Conservation (phyloP, 2,888 invertebrate genomes). For the Teleogryllus oceanicus region DNA sequence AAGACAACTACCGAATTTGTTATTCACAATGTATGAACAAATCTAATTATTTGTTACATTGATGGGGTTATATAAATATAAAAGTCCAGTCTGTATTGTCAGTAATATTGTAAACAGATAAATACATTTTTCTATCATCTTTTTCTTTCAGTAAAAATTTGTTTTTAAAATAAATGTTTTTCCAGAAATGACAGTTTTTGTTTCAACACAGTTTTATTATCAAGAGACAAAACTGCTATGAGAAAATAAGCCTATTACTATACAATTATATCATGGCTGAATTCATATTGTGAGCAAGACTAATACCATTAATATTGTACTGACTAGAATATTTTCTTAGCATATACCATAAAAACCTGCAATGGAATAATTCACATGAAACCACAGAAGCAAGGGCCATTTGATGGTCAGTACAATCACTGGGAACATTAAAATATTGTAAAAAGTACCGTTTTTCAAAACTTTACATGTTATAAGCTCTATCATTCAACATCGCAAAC, state of each 20-base stretch:
- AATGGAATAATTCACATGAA: neutral
- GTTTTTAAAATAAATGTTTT: too few relatives aligned
- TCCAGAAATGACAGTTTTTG: too few relatives aligned
- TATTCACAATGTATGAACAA: neutral
- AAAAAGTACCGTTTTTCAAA: neutral
- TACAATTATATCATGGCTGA: neutral
- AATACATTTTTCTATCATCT: neutral
- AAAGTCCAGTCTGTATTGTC: slow-evolving; percentile 18
- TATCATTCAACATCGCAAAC: neutral
- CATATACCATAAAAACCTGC: neutral
- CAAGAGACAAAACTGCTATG: neutral
- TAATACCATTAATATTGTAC: neutral
- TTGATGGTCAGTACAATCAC: neutral
- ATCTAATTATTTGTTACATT: neutral
- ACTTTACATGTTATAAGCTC: neutral
- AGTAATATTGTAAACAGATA: slow-evolving; percentile 8
- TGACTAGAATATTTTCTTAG: neutral
- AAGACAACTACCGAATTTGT: neutral
- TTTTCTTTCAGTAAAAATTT: neutral
- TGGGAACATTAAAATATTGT: slow-evolving; percentile 6
- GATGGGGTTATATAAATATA: neutral
- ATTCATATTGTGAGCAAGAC: neutral
- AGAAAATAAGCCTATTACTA: neutral
- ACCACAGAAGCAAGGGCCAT: neutral
- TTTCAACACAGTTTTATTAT: neutral